A percentile compares a stretch with the other conserved stretches of the same genome.
Evolutionary conservation across 2,797 vertebrate species (phyloP).

Genomic region (Poecilia velifera): DNA sequence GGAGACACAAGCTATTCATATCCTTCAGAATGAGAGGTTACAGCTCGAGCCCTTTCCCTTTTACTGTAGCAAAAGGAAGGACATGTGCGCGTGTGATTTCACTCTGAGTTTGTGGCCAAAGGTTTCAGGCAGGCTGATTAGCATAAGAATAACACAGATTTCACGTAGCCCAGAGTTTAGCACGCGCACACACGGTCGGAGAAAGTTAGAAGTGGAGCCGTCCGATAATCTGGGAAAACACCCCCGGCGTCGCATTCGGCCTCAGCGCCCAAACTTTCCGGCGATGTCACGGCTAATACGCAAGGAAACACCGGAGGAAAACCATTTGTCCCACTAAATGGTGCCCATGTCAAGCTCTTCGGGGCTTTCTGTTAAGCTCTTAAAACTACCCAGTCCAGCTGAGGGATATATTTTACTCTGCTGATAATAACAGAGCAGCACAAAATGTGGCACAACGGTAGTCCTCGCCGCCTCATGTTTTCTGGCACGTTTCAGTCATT

Average conservation of each 20-base stretch:
- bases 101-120: conserved; percentile 38
- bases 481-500: conserved; percentile 43
- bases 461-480: conserved; percentile 32
- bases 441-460: conserved; percentile 28
- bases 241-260: conserved; percentile 38
- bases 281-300: conserved; percentile 73
- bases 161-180: conserved; percentile 41
- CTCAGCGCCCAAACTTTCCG: conserved; percentile 52
- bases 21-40: conserved; percentile 83
- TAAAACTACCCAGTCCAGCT: conserved; percentile 64
- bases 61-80: conserved; percentile 61
- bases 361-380: conserved; percentile 62
- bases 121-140: conserved; percentile 55
- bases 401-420: conserved; percentile 68
- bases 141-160: conserved; percentile 51
- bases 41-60: conserved; percentile 66
- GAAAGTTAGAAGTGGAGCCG: conserved; percentile 47
- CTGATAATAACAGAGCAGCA: conserved; percentile 66
- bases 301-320: conserved; percentile 65
- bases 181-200: conserved; percentile 33
- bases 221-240: conserved; percentile 56
- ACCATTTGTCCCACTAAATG: conserved; percentile 77
- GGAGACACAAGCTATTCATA: conserved; percentile 84
- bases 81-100: conserved; percentile 43
- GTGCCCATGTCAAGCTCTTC: conserved; percentile 65